These are phyloP conservation scores for Rynchops niger DNA, from an alignment of 2,113 vertebrate genomes.

Conservation along the genomic window DNA sequence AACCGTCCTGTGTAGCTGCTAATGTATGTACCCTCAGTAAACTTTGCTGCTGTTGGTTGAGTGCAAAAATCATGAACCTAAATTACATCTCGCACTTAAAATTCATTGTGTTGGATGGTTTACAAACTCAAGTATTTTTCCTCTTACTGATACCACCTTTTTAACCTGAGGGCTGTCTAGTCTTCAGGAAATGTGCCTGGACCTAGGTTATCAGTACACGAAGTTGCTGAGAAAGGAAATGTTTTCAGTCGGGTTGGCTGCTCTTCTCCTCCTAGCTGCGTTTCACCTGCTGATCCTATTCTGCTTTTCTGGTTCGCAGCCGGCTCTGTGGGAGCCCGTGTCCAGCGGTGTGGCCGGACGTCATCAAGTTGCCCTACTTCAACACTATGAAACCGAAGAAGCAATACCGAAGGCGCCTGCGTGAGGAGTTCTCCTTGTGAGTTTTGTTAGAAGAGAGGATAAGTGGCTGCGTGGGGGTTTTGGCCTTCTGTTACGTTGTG, in stretches of 20 bases:
- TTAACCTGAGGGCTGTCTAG: not conserved
- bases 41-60: not conserved
- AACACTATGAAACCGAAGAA: constrained; percentile 99
- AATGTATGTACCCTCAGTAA: not conserved
- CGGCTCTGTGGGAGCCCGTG: constrained; percentile 96
- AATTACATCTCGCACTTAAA: rapidly evolving
- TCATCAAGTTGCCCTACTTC: constrained; percentile 97
- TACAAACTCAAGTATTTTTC: not conserved
- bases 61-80: not conserved
- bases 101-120: rapidly evolving
- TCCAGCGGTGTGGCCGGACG: constrained; percentile 95
- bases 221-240: not conserved
- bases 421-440: constrained; percentile 97
- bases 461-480: not conserved
- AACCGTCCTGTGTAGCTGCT: not conserved
- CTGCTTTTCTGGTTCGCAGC: constrained; percentile 68
- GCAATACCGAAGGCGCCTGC: constrained; percentile 91
- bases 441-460: constrained; percentile 11
- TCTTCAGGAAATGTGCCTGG: not conserved
- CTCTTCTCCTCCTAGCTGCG: rapidly evolving
- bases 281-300: not conserved
- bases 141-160: not conserved
- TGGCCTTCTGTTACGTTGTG: rapidly evolving
- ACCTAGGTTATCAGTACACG: rapidly evolving
- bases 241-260: not conserved